phyloP scores from a whole-genome alignment of 1,140 invertebrate genomes.

The Microplitis mediator region DNA sequence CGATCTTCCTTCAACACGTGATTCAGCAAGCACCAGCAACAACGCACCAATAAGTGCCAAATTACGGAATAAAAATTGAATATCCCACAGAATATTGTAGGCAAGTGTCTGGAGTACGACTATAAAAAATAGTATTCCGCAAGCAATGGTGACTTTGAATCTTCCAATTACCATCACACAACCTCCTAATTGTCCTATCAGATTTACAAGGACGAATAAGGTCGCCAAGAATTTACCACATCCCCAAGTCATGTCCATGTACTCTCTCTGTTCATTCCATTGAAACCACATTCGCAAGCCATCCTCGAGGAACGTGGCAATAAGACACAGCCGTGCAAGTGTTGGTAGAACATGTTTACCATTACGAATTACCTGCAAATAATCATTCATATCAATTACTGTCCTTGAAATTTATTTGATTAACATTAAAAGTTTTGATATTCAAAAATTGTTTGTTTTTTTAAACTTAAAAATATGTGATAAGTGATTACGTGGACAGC shows the following conservation, averaged over 20 bases:
- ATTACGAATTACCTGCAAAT: constrained; percentile 83
- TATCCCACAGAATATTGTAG: constrained; percentile 97
- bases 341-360: constrained; percentile 95
- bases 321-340: constrained; percentile 93
- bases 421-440: neutral
- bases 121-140: constrained; percentile 93
- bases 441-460: neutral
- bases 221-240: constrained; percentile 93
- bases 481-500: too few species aligned
- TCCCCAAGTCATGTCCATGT: constrained; percentile 98
- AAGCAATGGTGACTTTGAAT: constrained; percentile 92
- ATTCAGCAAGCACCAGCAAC: constrained; percentile 92
- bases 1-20: constrained; percentile 87
- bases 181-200: constrained; percentile 93
- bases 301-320: constrained; percentile 99
- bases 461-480: too few species aligned
- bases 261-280: constrained; percentile 97
- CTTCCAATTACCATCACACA: constrained; percentile 94
- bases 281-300: constrained; percentile 99
- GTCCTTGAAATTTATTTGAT: too few species aligned
- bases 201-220: constrained; percentile 91
- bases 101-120: constrained; percentile 95
- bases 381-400: neutral
- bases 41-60: constrained; percentile 95
- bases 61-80: constrained; percentile 95